phyloP scores from a whole-genome alignment of 2,113 vertebrate genomes.

The Bos taurus region DNA sequence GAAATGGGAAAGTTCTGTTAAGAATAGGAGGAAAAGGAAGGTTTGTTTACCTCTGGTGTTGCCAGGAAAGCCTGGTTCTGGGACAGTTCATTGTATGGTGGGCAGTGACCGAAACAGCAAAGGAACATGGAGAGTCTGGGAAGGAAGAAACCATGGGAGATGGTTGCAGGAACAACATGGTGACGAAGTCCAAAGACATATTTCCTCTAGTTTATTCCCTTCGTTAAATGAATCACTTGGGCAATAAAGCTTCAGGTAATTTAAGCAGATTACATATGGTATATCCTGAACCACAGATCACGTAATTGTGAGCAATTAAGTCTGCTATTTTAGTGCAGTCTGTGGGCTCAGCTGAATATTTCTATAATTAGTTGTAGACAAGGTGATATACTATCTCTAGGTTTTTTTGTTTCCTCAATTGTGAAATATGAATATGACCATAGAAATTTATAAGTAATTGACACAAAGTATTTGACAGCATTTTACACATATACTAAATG shows the following conservation, averaged over 20 bases:
- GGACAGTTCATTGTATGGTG: too few species aligned
- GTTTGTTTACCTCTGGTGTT: neutral
- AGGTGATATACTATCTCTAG: neutral
- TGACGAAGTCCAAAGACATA: neutral
- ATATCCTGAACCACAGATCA: neutral
- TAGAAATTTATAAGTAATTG: neutral
- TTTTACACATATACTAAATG: slow-evolving; percentile 2
- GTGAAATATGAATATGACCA: neutral
- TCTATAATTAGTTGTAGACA: slow-evolving; percentile 27
- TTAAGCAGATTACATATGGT: neutral
- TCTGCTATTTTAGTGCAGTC: neutral
- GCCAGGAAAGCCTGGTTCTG: neutral
- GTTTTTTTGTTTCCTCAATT: neutral
- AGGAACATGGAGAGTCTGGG: neutral
- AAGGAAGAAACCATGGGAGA: neutral
- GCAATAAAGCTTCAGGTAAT: neutral
- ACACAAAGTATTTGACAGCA: neutral
- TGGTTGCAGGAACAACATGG: neutral
- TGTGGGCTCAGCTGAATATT: neutral
- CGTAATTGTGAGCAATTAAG: neutral
- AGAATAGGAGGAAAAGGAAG: neutral
- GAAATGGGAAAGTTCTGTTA: neutral
- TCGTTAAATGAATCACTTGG: neutral
- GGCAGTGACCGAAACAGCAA: neutral
- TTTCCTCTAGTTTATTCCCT: neutral